Base-by-base conservation (phyloP, 2,888 invertebrate genomes). In the Zhuqinia jingwanae region DNA sequence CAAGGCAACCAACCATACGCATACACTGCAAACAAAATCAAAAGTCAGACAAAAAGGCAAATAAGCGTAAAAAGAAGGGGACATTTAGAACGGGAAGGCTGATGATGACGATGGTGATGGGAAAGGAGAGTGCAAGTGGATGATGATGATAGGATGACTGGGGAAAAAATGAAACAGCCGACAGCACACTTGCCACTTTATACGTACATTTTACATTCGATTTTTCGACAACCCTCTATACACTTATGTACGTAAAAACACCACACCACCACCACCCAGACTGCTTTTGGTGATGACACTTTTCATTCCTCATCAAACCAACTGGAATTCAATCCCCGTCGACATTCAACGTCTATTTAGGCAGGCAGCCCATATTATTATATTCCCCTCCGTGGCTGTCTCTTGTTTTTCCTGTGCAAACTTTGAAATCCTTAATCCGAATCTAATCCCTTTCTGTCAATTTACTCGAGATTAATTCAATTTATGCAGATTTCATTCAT, bases 381-480 rank as follows among this genome's bases (percentile, higher is more conserved):
- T 17, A n/a, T 11, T 65, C 65, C 60, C 36, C 65, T 25, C 17
- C 65, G 30, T 65, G n/a, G 30, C 56, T 56, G 2, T 5, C n/a
- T n/a, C n/a, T n/a, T n/a, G 36, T 36, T 65, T 15, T 60, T 27
- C 13, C 27, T 30, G 36, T 42, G n/a, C 36, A 17, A 65, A 65
- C 65, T n/a, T 65, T 36, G 36, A 65, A 65, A 65, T 65, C 8
- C 65, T 36, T 65, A 65, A 65, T 65, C 65, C 65, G 65, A 65
- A 65, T 68, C 81, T 86, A 86, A 86, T 86, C 86, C 77, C 42
- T 76, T 60, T 85, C 85, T 50, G 80, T 76, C 86, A 86, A 78
- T 86, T 81, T 86, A 86, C 76, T 86, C 53, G 36, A 81, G 86
- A 80, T 76, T 86, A 86, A 86, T 86, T 86, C 86, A 86, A 86